Evolutionary conservation across 2,888 invertebrate genomes (phyloP), one percentile per base, ranked within the genome.

Genomic region (Cylloceria caligata): DNA sequence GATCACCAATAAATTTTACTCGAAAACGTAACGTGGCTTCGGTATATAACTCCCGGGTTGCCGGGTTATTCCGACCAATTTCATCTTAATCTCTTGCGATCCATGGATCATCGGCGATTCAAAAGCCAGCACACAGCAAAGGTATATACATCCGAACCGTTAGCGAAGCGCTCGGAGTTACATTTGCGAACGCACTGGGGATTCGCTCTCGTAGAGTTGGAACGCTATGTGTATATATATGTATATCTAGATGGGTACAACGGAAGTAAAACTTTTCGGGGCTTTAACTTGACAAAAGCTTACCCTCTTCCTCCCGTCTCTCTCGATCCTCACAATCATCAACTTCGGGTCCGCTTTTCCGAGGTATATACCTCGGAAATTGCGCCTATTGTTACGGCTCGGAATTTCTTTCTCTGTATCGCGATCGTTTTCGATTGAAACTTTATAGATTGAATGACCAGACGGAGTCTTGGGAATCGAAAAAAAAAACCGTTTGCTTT

Each of bases 371-470:
- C 65, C 45, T 9, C 27, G 72, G n/a, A 72, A 72, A 78, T 78
- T 67, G 78, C 60, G 47, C 67, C 72, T 78, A 72, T 78, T 72
- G 72, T 72, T 67, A 36, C 21, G 47, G 19, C 57, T 6, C 39
- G 65, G 27, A 57, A 72, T 60, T 67, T 65, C 39, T 52, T 55
- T 62, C 13, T 52, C 34, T 39, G 45, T 34, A 36, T 49, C 30
- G 68, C 60, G 49, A 73, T 67, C 65, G 72, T 65, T 65, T 30
- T 60, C 72, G 65, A 72, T 78, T 78, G 71, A 78, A 77, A 78
- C 64, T 78, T 78, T 78, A 30, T 52, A 65, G 45, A 65, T 64
- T 45, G 71, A 11, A 62, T 49, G 76, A 69, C 49, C n/a, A 16
- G 45, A 34, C 45, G 34, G 19, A 27, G 19, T 45, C 45, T 49